These are phyloP conservation scores for Serrognathus titanus DNA, from an alignment of 2,888 invertebrate species.

Conservation along the genomic window DNA sequence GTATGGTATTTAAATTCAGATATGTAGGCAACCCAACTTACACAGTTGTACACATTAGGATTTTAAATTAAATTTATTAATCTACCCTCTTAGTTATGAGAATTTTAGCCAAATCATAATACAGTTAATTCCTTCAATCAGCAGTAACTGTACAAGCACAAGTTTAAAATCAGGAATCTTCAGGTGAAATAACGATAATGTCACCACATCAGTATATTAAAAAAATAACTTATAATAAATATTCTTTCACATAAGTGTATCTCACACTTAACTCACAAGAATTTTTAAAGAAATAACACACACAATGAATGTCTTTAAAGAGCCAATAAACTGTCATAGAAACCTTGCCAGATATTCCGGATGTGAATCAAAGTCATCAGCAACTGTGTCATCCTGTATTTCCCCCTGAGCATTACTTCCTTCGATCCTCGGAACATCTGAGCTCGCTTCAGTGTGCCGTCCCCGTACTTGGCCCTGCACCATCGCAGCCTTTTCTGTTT, in stretches of 20 bases:
- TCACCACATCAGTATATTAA: not conserved
- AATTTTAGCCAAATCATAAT: no score
- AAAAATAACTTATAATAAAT: not conserved
- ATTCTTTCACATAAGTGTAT: not conserved
- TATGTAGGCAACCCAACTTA: no score
- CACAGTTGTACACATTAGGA: no score
- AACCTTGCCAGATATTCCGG: constrained; percentile 12
- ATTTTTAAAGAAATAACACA: not conserved
- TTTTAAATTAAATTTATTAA: no score
- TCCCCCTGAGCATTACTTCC: constrained; percentile 9
- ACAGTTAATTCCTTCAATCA: no score
- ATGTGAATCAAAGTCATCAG: constrained; percentile 8
- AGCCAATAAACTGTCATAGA: constrained; percentile 8
- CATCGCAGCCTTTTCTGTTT: constrained; percentile 11
- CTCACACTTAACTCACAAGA: not conserved
- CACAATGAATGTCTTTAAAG: not conserved
- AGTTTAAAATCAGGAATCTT: no score
- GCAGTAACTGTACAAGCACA: no score
- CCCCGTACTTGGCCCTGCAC: constrained; percentile 15
- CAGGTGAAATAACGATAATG: no score
- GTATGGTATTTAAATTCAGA: no score
- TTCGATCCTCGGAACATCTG: constrained; percentile 7
- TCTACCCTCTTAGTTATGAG: no score
- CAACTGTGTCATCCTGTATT: constrained; percentile 5
- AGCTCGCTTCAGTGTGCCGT: constrained; percentile 6